Evolutionary conservation across 2,888 invertebrate species (phyloP).

Genomic region (Stenurella melanura): DNA sequence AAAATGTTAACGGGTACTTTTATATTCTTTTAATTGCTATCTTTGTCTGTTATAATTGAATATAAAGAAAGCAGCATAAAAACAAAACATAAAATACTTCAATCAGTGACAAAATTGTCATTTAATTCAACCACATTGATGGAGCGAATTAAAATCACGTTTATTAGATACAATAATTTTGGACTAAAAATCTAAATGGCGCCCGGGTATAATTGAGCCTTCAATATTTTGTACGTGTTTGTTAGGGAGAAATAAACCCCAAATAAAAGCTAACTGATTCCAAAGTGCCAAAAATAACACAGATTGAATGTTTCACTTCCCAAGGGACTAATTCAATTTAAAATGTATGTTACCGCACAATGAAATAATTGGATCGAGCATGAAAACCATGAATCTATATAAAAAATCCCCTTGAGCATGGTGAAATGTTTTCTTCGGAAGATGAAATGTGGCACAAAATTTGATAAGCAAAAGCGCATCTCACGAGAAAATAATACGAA

Average conservation of each 20-base stretch:
- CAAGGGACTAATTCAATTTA: constrained; percentile 31
- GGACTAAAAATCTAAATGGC: not conserved
- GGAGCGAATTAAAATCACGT: not conserved
- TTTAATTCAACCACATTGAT: not conserved
- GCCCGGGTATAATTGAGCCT: constrained; percentile 10
- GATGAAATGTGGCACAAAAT: constrained; percentile 1
- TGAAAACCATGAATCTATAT: constrained; percentile 26
- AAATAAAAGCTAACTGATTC: constrained; percentile 29
- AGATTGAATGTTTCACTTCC: constrained; percentile 30
- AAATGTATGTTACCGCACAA: constrained; percentile 34
- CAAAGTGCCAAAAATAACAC: constrained; percentile 29
- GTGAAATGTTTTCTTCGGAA: constrained; percentile 8
- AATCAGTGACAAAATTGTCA: not conserved
- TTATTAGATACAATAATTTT: not conserved
- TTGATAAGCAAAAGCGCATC: not conserved
- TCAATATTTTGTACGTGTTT: constrained; percentile 14
- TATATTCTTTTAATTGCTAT: not conserved
- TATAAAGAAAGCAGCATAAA: not conserved
- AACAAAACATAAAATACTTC: not conserved
- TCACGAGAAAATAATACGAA: not conserved
- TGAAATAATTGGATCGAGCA: constrained; percentile 30
- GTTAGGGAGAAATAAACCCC: constrained; percentile 21
- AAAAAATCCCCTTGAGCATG: constrained; percentile 8
- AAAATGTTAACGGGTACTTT: not conserved
- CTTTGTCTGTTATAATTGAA: not conserved